Conservation (phyloP, 2,888 invertebrate species). For the Cephus rjabovi region DNA sequence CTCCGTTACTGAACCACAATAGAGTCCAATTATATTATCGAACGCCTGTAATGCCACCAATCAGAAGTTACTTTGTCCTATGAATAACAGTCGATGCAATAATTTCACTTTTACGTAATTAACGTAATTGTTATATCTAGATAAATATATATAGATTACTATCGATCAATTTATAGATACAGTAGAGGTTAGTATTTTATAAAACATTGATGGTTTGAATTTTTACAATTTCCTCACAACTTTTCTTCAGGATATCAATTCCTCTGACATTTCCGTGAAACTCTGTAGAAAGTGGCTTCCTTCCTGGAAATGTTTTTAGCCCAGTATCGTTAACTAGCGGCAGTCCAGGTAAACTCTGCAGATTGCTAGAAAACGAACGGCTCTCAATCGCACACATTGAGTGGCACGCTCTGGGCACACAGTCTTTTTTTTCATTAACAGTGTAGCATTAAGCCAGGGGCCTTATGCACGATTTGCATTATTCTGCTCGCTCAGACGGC, state of each 20-base stretch:
- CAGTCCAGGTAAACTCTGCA: not conserved
- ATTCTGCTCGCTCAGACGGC: not conserved
- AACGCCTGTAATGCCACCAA: not conserved
- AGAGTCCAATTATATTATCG: not conserved
- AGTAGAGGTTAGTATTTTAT: not conserved
- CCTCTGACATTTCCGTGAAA: not conserved
- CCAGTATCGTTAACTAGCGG: not conserved
- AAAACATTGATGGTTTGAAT: not conserved
- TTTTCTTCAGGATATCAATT: not conserved
- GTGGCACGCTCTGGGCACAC: not conserved
- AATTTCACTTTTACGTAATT: not conserved
- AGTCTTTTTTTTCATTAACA: not conserved
- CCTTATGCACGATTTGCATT: conserved; percentile 2
- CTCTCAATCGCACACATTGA: not conserved
- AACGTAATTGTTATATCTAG: not conserved
- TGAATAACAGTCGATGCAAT: not conserved
- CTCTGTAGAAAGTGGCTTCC: not conserved
- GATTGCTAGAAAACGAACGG: not conserved
- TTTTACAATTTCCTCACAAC: not conserved
- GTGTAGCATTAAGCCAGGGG: not conserved
- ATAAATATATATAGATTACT: not conserved
- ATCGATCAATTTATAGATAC: not conserved
- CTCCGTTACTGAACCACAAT: not conserved
- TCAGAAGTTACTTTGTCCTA: not conserved
- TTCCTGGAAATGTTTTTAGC: not conserved